Percentiles rank a stretch among this genome's conserved stretches.
These are phyloP conservation scores for Eupelmus urozonus DNA, from an alignment of 2,888 invertebrate species.

Conservation along the genomic window DNA sequence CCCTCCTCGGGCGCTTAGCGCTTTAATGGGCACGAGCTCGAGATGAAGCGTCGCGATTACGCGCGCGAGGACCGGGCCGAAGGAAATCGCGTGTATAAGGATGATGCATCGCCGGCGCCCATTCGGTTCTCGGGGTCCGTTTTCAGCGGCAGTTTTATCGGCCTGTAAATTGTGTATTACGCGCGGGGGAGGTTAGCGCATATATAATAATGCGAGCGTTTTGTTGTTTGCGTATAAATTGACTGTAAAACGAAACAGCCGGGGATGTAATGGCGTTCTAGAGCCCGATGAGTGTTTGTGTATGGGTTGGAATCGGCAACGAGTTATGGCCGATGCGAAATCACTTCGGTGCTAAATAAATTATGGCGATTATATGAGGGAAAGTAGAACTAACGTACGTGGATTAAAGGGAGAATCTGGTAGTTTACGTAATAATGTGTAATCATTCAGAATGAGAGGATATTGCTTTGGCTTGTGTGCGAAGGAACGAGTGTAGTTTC, in stretches of 20 bases:
- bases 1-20: neutral
- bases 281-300: neutral
- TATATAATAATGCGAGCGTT: constrained; percentile 15
- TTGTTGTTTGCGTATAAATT: constrained; percentile 20
- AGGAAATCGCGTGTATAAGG: constrained; percentile 13
- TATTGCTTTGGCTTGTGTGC: too few relatives aligned
- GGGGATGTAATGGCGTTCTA: constrained; percentile 20
- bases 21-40: constrained; percentile 19
- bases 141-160: constrained; percentile 44
- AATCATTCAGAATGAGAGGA: too few relatives aligned
- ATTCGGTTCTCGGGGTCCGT: neutral
- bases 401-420: too few relatives aligned
- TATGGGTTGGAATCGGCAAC: neutral
- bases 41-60: neutral
- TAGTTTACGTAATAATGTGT: neutral
- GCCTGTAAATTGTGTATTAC: constrained; percentile 41
- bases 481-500: neutral
- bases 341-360: constrained; percentile 39
- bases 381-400: neutral
- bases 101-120: neutral
- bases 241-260: constrained; percentile 34
- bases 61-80: neutral
- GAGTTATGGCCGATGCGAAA: constrained; percentile 30
- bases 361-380: constrained; percentile 7
- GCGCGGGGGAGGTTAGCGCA: neutral